These are phyloP conservation scores for Halichondria panicea DNA, from an alignment of 37 sponge, comb jelly and placozoan species.

Conservation along the genomic window DNA sequence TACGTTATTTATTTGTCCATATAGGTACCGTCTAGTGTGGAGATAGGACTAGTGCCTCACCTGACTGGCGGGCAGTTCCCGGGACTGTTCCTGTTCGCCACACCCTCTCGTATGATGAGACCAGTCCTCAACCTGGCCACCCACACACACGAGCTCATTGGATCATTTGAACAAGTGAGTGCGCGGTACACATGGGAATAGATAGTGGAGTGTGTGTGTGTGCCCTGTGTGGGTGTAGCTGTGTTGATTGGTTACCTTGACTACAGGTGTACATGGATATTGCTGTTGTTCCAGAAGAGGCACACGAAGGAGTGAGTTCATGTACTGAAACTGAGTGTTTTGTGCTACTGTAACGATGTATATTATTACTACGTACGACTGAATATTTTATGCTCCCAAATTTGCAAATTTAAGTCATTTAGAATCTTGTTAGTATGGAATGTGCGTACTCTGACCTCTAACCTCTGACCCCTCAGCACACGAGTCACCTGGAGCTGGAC, in stretches of 20 bases:
- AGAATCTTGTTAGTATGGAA: background rate
- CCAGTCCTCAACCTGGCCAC: constrained; percentile 85
- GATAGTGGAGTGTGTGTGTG: no score
- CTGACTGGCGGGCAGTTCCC: constrained; percentile 75
- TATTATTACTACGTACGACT: background rate
- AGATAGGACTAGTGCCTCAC: constrained; percentile 69
- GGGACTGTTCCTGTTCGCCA: constrained; percentile 86
- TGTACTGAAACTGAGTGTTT: background rate
- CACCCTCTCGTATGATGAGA: constrained; percentile 92
- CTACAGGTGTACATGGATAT: constrained; percentile 86
- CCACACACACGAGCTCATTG: constrained; percentile 84
- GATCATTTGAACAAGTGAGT: constrained; percentile 94
- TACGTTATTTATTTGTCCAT: background rate
- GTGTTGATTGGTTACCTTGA: background rate
- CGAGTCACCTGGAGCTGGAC: constrained; percentile 89
- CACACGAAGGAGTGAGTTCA: constrained; percentile 52
- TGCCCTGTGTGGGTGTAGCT: no score
- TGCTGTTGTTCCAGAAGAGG: constrained; percentile 70
- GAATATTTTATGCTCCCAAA: background rate
- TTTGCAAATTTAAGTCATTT: background rate
- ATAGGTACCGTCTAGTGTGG: constrained; percentile 73
- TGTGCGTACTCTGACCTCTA: background rate
- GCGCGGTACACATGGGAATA: no score
- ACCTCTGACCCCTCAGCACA: constrained; percentile 37
- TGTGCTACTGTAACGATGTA: background rate